These are phyloP conservation scores for Crepidodera aurea DNA, from an alignment of 2,888 invertebrate genomes.

Conservation along the genomic window DNA sequence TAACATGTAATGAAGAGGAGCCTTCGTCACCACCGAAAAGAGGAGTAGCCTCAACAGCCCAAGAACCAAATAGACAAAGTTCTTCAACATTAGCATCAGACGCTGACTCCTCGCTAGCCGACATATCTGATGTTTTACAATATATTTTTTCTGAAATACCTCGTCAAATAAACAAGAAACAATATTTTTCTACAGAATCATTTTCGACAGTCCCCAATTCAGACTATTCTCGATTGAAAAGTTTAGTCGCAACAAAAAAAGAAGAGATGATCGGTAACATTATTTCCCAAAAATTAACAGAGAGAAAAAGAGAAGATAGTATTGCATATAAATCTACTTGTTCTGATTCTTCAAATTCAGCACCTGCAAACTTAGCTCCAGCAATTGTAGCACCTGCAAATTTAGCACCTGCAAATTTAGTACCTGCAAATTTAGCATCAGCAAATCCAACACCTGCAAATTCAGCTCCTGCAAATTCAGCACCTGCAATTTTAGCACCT, in stretches of 20 bases:
- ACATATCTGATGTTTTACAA: slow-evolving; percentile 6
- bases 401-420: neutral
- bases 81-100: neutral
- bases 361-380: too few species aligned
- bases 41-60: neutral
- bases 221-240: neutral
- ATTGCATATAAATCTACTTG: too few species aligned
- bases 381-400: too few species aligned
- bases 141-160: slow-evolving; percentile 4
- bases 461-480: neutral
- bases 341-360: too few species aligned
- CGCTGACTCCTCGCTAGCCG: neutral
- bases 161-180: neutral
- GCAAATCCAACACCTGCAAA: neutral
- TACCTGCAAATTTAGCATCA: neutral
- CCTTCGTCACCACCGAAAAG: neutral
- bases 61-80: neutral
- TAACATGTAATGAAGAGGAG: too few species aligned
- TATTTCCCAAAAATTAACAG: too few species aligned
- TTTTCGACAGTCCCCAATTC: neutral
- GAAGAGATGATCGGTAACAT: neutral
- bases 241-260: neutral
- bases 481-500: neutral
- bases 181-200: neutral
- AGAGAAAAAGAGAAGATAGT: too few species aligned